Percentiles rank a stretch among this genome's conserved stretches.
These are phyloP conservation scores for Petrocephalus zakoni DNA, from an alignment of 2,113 vertebrate genomes.

Conservation along the genomic window DNA sequence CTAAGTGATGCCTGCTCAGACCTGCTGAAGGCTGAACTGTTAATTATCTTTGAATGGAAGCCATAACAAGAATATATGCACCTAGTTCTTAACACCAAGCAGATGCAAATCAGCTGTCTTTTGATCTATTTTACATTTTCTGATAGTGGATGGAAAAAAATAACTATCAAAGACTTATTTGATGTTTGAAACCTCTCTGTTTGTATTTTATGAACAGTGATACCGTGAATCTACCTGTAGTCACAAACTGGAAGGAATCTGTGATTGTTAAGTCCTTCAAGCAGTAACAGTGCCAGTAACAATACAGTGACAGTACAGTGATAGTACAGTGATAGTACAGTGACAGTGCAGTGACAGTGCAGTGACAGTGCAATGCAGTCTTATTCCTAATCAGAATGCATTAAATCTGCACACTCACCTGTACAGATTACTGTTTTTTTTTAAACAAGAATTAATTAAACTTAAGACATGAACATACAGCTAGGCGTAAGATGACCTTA, in stretches of 20 bases:
- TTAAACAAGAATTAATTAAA: conserved; percentile 6
- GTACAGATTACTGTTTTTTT: background rate
- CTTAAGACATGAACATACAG: background rate
- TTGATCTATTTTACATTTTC: conserved; percentile 26
- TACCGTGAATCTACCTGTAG: background rate
- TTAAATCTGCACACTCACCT: background rate
- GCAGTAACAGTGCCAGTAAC: background rate
- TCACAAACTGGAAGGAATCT: background rate
- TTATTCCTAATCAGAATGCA: background rate
- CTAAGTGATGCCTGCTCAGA: conserved; percentile 1
- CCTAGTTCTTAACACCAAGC: background rate
- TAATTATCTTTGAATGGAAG: conserved; percentile 7
- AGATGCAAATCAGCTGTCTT: background rate
- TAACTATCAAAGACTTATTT: conserved; percentile 23
- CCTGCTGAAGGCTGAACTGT: background rate
- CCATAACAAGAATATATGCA: background rate
- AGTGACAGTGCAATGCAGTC: background rate
- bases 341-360: no score
- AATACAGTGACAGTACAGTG: no score
- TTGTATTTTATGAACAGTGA: conserved; percentile 23
- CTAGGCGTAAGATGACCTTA: background rate
- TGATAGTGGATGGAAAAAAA: conserved; percentile 18
- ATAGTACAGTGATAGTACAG: no score
- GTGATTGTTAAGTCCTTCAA: background rate
- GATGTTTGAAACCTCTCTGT: conserved; percentile 10